Evolutionary conservation across 2,113 vertebrate species (phyloP), one percentile per base, ranked within the genome.

Genomic region (Apus apus): DNA sequence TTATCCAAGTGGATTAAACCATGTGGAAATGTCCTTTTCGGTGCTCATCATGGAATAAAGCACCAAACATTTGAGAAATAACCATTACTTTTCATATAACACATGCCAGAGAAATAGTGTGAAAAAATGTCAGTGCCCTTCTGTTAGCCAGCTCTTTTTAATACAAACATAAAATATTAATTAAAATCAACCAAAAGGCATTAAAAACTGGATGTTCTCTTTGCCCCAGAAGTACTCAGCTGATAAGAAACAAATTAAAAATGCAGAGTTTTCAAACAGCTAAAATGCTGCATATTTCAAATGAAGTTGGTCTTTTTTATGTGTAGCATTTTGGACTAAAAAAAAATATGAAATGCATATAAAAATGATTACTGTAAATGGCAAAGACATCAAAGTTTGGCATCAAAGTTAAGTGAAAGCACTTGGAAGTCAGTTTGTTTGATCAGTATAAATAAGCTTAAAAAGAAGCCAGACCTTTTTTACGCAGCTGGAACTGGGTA

Each of bases 221-320:
- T 82, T 94, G 85, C 93, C 95, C 91, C 92, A 95, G 94, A 96
- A 95, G 85, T 87, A 89, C 76, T 88, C 48, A 64, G 60, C 93
- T 95, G 96, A 91, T 97, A 96, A 98, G 96, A 94, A 97, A 93
- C 72, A 86, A 97, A 97, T 97, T 93, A 96, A 95, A 95, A 96
- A 92, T 87, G 82, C 74, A 87, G 71, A 61, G 80, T 77, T 96
- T 96, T 86, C 58, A 89, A 95, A 94, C 78, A 85, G 76, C 81
- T 64, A 50, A 90, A 89, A 89, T 90, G 71, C 53, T 70, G 77
- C 62, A 15, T 95, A 85, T 92, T 94, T 91, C 71, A 78, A 82
- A 92, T 75, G 75, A 90, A 95, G 85, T 38, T 87, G 85, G 84
- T 89, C 90, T 96, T 97, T 50, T 92, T 94, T 90, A 93, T 90